These are phyloP conservation scores for Varanus komodoensis DNA, from an alignment of 2,113 vertebrate species.

Conservation along the genomic window DNA sequence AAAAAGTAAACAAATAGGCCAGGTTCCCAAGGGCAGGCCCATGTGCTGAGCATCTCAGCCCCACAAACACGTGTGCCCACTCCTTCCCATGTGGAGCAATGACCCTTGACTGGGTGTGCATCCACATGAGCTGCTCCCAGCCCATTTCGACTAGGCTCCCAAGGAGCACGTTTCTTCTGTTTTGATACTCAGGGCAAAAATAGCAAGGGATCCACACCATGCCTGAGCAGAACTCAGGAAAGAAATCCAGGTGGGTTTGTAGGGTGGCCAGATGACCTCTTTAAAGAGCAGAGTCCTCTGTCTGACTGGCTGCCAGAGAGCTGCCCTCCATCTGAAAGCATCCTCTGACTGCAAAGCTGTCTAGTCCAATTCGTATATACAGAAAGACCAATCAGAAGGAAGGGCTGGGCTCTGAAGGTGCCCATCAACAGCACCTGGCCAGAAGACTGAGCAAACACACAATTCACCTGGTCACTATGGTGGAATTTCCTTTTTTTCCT, in stretches of 20 bases:
- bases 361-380: too few relatives aligned
- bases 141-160: neutral
- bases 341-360: too few relatives aligned
- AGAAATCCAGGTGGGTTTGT: neutral
- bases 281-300: too few relatives aligned
- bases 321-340: too few relatives aligned
- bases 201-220: neutral
- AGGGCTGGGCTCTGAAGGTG: too few relatives aligned
- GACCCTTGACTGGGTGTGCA: neutral
- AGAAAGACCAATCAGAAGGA: too few relatives aligned
- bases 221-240: neutral
- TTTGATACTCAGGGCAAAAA: neutral
- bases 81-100: neutral
- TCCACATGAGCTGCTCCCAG: neutral
- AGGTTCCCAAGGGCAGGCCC: neutral
- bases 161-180: neutral
- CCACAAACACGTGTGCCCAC: neutral
- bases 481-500: too few relatives aligned
- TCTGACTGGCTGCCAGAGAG: too few relatives aligned
- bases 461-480: too few relatives aligned
- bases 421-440: too few relatives aligned
- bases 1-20: neutral
- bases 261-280: too few relatives aligned
- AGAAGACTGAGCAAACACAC: too few relatives aligned
- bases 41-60: neutral